Evolutionary conservation across 2,797 vertebrate species (phyloP).

Genomic region (Limosa lapponica): DNA sequence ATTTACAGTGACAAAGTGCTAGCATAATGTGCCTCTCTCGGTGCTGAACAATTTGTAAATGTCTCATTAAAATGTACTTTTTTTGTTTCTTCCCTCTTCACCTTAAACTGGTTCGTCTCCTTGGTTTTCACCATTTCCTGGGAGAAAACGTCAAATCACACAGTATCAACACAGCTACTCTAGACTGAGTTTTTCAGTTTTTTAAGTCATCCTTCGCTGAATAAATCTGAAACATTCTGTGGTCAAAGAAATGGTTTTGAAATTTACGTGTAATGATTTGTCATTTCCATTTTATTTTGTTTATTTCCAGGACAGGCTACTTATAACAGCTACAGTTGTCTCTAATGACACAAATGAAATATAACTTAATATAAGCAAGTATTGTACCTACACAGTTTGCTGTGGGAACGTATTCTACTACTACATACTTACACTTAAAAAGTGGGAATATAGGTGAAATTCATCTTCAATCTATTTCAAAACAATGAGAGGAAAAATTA

Average conservation of each 20-base stretch:
- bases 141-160: conserved; percentile 53
- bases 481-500: not conserved
- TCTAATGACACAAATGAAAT: not conserved
- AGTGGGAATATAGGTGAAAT: not conserved
- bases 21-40: conserved; percentile 15
- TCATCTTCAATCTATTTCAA: not conserved
- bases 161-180: not conserved
- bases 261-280: not conserved
- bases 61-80: conserved; percentile 72
- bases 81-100: conserved; percentile 55
- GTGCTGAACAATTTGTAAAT: conserved; percentile 66
- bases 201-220: not conserved
- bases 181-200: not conserved
- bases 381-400: not conserved
- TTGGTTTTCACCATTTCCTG: conserved; percentile 16
- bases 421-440: not conserved
- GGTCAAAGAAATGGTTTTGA: not conserved
- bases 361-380: not conserved
- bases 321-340: not conserved
- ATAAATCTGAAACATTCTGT: not conserved
- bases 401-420: not conserved
- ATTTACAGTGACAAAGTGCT: conserved; percentile 66
- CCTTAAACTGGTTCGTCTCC: conserved; percentile 38
- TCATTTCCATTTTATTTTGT: not conserved
- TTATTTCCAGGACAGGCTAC: not conserved